These are phyloP conservation scores for Aurelia sp. DNA, from an alignment of 30 jellyfish, hydroid and myxozoan genomes.

Conservation along the genomic window DNA sequence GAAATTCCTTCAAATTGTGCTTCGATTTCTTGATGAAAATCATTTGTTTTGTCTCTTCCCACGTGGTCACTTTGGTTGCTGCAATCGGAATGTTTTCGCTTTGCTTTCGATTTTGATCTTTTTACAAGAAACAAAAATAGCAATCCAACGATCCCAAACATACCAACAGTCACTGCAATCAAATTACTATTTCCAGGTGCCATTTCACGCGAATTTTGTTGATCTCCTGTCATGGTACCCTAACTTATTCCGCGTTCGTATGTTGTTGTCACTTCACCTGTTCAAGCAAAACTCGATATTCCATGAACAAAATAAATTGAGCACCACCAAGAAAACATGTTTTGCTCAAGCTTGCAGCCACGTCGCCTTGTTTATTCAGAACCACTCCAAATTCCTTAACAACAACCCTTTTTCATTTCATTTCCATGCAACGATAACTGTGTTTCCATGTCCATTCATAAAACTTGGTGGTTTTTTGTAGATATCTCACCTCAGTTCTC, in stretches of 20 bases:
- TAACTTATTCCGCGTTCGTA: no score
- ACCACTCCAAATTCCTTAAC: constrained; percentile 12
- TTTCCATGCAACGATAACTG: background rate
- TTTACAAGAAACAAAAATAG: constrained; percentile 10
- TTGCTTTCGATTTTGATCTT: constrained; percentile 10
- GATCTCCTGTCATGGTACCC: no score
- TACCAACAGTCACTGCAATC: constrained; percentile 44
- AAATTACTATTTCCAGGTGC: constrained; percentile 16
- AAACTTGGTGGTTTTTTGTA: background rate
- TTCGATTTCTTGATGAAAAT: no score
- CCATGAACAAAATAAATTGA: no score
- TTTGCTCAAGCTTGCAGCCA: background rate
- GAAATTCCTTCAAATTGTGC: no score
- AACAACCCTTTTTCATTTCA: background rate
- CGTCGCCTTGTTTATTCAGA: background rate
- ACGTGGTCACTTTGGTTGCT: no score
- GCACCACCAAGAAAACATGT: no score
- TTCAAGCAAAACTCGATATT: no score
- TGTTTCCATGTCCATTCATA: background rate
- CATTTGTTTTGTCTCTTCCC: no score
- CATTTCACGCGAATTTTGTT: background rate
- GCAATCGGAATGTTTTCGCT: constrained; percentile 29
- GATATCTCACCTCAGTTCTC: background rate
- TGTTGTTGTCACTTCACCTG: no score
- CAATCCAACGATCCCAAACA: constrained; percentile 38